Conservation (phyloP, 2,113 vertebrate genomes). For the Boulengeromyrus knoepffleri region DNA sequence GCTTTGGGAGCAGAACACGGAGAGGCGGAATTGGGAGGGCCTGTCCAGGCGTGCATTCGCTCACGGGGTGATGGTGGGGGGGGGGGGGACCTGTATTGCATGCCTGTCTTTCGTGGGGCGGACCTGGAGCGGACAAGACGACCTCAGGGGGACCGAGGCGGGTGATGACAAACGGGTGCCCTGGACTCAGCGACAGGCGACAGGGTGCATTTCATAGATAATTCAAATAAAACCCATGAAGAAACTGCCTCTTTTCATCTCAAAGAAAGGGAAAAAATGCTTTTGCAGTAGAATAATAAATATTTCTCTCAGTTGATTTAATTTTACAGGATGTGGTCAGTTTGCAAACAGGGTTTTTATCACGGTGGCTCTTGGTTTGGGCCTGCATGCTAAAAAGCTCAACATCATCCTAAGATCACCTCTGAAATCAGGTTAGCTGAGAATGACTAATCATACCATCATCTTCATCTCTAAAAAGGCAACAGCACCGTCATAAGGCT, state of each 20-base stretch:
- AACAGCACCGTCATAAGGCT: background rate
- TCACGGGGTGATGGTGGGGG: background rate
- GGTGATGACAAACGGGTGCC: background rate
- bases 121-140: background rate
- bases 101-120: too few species aligned
- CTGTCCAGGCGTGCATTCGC: background rate
- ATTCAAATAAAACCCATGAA: background rate
- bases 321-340: background rate
- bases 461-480: background rate
- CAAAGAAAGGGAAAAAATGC: background rate
- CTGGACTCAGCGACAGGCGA: background rate
- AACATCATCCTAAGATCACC: background rate
- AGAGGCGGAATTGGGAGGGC: background rate
- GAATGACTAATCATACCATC: background rate
- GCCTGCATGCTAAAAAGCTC: background rate
- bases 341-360: background rate
- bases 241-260: background rate
- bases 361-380: background rate
- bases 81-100: background rate
- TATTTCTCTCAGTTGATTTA: background rate
- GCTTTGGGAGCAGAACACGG: background rate
- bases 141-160: background rate
- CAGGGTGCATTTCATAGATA: slow-evolving; percentile 1
- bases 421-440: background rate
- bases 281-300: background rate